Base-by-base conservation (phyloP, 2,113 vertebrate species). In the Silurus meridionalis region DNA sequence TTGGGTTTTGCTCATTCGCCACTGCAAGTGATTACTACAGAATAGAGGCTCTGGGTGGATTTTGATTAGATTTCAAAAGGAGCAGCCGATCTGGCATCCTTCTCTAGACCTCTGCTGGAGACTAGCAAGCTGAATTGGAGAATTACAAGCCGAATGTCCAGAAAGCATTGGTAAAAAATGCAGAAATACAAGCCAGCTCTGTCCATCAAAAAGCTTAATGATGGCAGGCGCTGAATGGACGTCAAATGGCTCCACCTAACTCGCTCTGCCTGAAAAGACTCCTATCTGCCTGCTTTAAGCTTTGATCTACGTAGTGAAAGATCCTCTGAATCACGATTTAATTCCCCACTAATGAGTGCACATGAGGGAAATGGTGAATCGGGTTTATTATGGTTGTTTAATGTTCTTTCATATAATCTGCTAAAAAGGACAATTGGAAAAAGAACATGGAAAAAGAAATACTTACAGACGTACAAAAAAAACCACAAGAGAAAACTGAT, bases 171-270 rank as follows among this genome's bases (percentile, higher is more conserved):
- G 46, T 53, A 37, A 77, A 53, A 1, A 50, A 53, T 75, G 64
- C n/a, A 2, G 13, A 85, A 85, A 85, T 53, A 77, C 19, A 13
- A 78, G 48, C 23, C 15, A 53, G 74, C 83, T 77, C 15, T 53
- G 21, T 63, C 57, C 57, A 84, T 84, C 83, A 85, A 78, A 85
- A 78, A 78, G 58, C 74, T 55, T 85, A 85, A 85, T 48, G 46
- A 58, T 78, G 15, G 48, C 23, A 28, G 19, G 53, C 21, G 4
- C 83, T 53, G 58, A 50, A 1, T 85, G 74, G 48, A 77, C 6
- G 4, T 78, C 60, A 78, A 52, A 77, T 63, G 58, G 69, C 83
- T 81, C 80, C 60, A 81, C 37, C 80, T 61, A 81, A 82, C 46
- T 82, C 3, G 17, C 15, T 63, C 60, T 63, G 46, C 37, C 57